Conservation (phyloP, 2,888 invertebrate species). For the Ctena decussata region DNA sequence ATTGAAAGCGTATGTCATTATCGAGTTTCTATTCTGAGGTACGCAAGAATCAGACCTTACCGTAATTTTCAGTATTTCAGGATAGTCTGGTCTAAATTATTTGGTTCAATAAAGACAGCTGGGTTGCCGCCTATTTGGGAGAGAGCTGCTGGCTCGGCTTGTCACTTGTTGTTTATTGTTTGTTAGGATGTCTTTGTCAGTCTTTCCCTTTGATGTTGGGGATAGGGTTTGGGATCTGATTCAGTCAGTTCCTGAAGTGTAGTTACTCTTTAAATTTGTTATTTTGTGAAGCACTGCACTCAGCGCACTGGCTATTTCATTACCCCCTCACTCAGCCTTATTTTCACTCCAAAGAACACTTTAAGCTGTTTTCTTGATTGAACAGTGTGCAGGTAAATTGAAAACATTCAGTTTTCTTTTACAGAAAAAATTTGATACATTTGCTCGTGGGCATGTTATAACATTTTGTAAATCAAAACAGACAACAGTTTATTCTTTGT, state of each 20-base stretch:
- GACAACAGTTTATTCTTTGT: conserved; percentile 17
- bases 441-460: conserved; percentile 8
- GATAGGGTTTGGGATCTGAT: no score
- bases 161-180: no score
- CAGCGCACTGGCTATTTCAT: conserved; percentile 46
- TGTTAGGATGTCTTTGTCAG: no score
- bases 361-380: conserved; percentile 35
- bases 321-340: conserved; percentile 23
- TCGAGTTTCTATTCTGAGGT: conserved; percentile 51
- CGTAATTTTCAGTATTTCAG: conserved; percentile 15
- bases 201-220: no score
- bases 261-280: no score
- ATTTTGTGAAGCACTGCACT: conserved; percentile 12
- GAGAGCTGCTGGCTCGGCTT: no score
- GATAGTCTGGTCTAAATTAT: no score
- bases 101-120: no score
- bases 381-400: conserved; percentile 53
- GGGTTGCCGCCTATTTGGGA: no score
- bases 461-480: conserved; percentile 63
- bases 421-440: conserved; percentile 55
- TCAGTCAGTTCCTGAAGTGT: no score
- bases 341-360: background rate
- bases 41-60: conserved; percentile 45
- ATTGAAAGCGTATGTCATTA: conserved; percentile 55
- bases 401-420: conserved; percentile 60